These are phyloP conservation scores for Hemistola chrysoprasaria DNA, from an alignment of 2,888 invertebrate species.

Conservation along the genomic window DNA sequence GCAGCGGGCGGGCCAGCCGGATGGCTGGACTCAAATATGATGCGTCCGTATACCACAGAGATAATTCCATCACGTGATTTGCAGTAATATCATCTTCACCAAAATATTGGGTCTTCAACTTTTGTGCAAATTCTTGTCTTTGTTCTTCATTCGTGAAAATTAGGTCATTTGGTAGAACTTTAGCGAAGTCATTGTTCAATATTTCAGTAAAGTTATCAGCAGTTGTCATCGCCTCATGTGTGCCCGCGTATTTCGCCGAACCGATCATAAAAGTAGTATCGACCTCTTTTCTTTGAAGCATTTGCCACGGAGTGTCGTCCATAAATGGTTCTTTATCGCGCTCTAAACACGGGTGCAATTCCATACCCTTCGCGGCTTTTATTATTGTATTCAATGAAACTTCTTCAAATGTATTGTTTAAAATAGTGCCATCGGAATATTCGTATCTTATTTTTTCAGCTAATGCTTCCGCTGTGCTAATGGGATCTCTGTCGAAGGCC, in stretches of 20 bases:
- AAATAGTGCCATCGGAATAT: constrained; percentile 11
- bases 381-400: constrained; percentile 36
- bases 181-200: constrained; percentile 42
- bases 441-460: constrained; percentile 45
- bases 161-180: constrained; percentile 56
- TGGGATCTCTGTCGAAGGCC: constrained; percentile 60
- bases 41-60: constrained; percentile 55
- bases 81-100: constrained; percentile 37
- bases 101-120: constrained; percentile 54
- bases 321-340: constrained; percentile 42
- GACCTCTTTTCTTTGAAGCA: constrained; percentile 38
- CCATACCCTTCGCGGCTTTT: constrained; percentile 35
- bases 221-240: constrained; percentile 45
- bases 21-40: constrained; percentile 55
- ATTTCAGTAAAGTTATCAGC: constrained; percentile 36
- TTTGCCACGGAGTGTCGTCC: constrained; percentile 48
- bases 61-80: constrained; percentile 36
- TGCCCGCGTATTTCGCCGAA: constrained; percentile 54
- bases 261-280: constrained; percentile 56
- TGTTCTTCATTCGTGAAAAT: constrained; percentile 37
- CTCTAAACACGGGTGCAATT: constrained; percentile 57
- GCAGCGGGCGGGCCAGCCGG: constrained; percentile 50
- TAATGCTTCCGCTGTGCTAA: constrained; percentile 46
- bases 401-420: constrained; percentile 29
- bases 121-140: constrained; percentile 31